Base-by-base conservation (phyloP, 2,113 vertebrate genomes). In the Cynopterus brachyotis region DNA sequence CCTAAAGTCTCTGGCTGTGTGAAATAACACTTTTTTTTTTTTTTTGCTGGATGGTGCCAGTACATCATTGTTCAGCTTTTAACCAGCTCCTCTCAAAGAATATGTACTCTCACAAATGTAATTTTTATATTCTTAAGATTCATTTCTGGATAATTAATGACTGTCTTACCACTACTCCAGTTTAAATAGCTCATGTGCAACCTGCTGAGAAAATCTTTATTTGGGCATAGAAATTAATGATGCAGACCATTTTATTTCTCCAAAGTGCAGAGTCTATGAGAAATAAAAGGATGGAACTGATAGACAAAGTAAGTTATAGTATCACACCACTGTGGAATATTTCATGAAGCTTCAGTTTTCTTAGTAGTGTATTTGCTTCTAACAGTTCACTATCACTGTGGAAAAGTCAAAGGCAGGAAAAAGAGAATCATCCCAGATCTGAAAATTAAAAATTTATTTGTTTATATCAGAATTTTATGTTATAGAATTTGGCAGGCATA, bases 101-200 rank as follows among this genome's bases (percentile, higher is more conserved):
- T 93, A 85, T 66, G 57, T 76, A 35, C 26, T 60, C 30, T 93
- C 53, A 45, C 1, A 10, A 90, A 97, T 85, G 40, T 62, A 96
- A 69, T 95, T 75, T 88, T 96, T 84, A 92, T 42, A 95, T 92
- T 93, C 87, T 86, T 94, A 88, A 84, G 80, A 95, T 97, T 96
- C 94, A 96, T 95, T 97, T 97, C 70, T 91, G 16, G 47, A 90
- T 97, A 97, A 97, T 97, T 97, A 97, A 97, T 96, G 92, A 85
- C 76, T 53, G 17, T 91, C 80, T 95, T 95, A 96, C 50, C 26
- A 79, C 76, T 55, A 94, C 60, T 96, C 80, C 47, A 94, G 42
- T 90, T 97, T 96, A 97, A 97, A 94, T 78, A 96, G 91, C 84
- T 95, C 66, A 82, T 96, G 96, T 94, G 84, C 50, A 97, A 88